Conservation (phyloP, 1,140 invertebrate genomes). For the Drosophila grimshawi region DNA sequence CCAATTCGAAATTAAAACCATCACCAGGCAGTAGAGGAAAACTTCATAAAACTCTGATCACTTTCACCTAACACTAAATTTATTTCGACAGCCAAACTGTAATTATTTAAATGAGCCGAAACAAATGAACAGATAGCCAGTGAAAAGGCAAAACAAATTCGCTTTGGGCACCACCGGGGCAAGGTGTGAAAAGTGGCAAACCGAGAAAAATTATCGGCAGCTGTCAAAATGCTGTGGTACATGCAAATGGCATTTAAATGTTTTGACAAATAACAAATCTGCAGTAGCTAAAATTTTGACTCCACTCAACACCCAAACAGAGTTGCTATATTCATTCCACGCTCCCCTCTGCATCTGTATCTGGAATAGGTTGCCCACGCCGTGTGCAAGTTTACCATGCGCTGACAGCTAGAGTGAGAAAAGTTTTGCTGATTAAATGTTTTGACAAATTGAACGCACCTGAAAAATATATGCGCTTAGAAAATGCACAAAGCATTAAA, state of each 20-base stretch:
- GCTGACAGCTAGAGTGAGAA: slow-evolving; percentile 81
- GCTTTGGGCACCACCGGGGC: slow-evolving; percentile 48
- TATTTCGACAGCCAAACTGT: slow-evolving; percentile 6
- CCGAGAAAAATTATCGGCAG: slow-evolving; percentile 72
- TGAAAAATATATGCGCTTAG: slow-evolving; percentile 39
- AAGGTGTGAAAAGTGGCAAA: slow-evolving; percentile 73
- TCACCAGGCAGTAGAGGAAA: slow-evolving; percentile 1
- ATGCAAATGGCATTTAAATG: slow-evolving; percentile 81
- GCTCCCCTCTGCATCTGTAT: background rate
- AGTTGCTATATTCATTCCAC: background rate
- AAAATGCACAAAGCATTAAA: slow-evolving; percentile 16
- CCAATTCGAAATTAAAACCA: slow-evolving; percentile 2
- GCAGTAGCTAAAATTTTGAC: slow-evolving; percentile 68
- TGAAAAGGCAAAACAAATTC: slow-evolving; percentile 43
- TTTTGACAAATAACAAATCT: slow-evolving; percentile 83
- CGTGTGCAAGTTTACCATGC: slow-evolving; percentile 61
- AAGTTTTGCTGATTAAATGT: slow-evolving; percentile 79
- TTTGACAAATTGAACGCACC: slow-evolving; percentile 72
- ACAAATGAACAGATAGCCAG: slow-evolving; percentile 50
- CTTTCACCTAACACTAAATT: slow-evolving; percentile 44
- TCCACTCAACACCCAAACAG: slow-evolving; percentile 31
- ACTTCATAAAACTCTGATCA: background rate
- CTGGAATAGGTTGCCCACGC: slow-evolving; percentile 10
- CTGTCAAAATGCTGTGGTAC: slow-evolving; percentile 69
- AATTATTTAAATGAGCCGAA: slow-evolving; percentile 58